Base-by-base conservation (phyloP, 2,113 vertebrate species). In the Tylochromis polylepis region DNA sequence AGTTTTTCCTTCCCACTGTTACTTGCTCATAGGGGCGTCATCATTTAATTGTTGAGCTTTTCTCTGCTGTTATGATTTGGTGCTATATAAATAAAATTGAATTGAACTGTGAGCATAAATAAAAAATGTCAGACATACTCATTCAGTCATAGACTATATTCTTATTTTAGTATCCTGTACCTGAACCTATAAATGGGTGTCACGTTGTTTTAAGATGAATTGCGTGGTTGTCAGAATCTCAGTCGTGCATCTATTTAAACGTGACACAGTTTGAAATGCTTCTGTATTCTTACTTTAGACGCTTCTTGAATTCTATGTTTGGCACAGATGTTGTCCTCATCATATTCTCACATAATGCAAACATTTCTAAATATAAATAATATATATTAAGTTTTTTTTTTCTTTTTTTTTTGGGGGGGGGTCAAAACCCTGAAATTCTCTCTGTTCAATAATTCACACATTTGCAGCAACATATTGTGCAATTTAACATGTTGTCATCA, bases 351-450 rank as follows among this genome's bases (percentile, higher is more conserved):
- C 16, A 51, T 31, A 77, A 49, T 51, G 49, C 46, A 51, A 49
- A 77, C 70, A 31, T 31, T 77, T 51, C 70, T 29, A 27, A 51
- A 77, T 77, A 51, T 31, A 75, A 49, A 72, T 27, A 29, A 2
- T 29, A 31, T 20, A 38, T 38, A 12, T 43, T 11, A 22, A 22
- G n/a, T 41, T 41, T 15, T 2, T 27, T 1, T 51, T 49, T 53
- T 3, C 0, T 3, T 49, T 29, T 75, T 62, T 18, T 34, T 11
- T 0, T 0, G 5, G 9, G 0, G 16, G 11, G 10, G 0, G 53
- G 36, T 22, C 51, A 20, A n/a, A 55, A 38, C 34, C 34, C 20
- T 67, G 20, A 24, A 72, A 29, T 49, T 46, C 3, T 5, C 14
- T 72, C 5, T 72, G 43, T 75, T 75, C 6, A 29, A 49, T 29